A percentile compares a stretch with the other conserved stretches of the same genome.
Conservation (phyloP, 2,888 invertebrate species). For the Plagodis pulveraria region DNA sequence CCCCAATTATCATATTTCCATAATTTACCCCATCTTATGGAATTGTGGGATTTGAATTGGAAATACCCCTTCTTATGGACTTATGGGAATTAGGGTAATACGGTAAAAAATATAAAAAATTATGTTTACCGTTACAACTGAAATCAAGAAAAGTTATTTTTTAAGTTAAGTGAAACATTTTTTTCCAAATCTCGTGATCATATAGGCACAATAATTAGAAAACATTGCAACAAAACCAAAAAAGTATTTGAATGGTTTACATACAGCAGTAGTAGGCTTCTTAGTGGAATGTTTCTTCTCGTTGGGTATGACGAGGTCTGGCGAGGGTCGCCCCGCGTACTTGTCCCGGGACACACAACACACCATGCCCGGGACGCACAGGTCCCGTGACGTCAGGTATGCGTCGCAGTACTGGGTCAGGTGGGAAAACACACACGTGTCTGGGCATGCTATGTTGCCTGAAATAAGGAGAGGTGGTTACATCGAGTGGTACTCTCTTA, state of each 20-base stretch:
- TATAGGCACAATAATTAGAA: background rate
- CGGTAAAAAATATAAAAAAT: no score
- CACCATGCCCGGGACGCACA: slow-evolving; percentile 90
- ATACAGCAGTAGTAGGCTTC: slow-evolving; percentile 70
- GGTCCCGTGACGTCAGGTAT: slow-evolving; percentile 88
- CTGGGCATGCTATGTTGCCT: slow-evolving; percentile 88
- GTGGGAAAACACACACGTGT: slow-evolving; percentile 92
- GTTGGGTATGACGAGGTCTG: slow-evolving; percentile 89
- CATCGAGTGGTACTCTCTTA: background rate
- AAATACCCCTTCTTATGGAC: no score
- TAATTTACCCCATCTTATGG: no score
- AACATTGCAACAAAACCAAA: no score
- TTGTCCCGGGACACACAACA: slow-evolving; percentile 93
- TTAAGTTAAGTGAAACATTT: no score
- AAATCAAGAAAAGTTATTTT: no score
- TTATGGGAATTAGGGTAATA: no score
- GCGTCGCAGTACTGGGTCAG: slow-evolving; percentile 95
- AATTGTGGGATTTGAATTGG: no score
- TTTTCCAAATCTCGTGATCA: no score
- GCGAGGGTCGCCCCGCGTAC: slow-evolving; percentile 88
- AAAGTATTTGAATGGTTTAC: slow-evolving; percentile 26
- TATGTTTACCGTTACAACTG: no score
- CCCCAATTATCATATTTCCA: no score
- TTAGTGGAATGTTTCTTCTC: slow-evolving; percentile 75
- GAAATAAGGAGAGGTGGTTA: slow-evolving; percentile 37